Evolutionary conservation across 2,888 invertebrate species (phyloP).

Genomic region (Ophion ventricosus): DNA sequence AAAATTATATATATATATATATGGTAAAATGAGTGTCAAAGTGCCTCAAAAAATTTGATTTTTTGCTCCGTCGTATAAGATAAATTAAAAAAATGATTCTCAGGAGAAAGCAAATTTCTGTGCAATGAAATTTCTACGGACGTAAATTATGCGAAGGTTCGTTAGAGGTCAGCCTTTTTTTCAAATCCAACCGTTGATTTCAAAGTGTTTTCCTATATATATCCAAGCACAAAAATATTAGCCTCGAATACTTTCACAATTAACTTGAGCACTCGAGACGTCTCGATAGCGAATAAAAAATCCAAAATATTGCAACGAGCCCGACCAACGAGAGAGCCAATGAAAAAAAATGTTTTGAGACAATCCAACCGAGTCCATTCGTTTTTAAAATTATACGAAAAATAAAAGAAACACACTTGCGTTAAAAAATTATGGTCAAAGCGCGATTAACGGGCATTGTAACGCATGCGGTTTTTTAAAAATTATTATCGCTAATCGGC

Average conservation of each 20-base stretch:
- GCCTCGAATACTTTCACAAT: neutral
- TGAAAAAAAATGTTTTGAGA: neutral
- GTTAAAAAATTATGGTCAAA: constrained; percentile 6
- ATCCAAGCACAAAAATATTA: neutral
- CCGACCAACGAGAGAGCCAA: too few relatives aligned
- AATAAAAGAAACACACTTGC: constrained; percentile 5
- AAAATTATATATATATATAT: neutral
- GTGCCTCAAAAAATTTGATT: neutral
- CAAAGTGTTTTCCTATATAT: neutral
- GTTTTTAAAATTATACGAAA: constrained; percentile 1
- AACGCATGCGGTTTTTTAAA: constrained; percentile 27
- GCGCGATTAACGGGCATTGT: constrained; percentile 24
- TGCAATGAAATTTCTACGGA: too few relatives aligned
- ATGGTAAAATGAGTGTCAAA: neutral
- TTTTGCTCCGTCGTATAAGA: neutral
- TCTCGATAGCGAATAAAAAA: neutral
- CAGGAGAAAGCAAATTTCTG: too few relatives aligned
- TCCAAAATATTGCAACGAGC: neutral
- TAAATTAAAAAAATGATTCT: neutral
- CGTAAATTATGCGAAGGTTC: too few relatives aligned
- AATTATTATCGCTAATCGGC: constrained; percentile 2
- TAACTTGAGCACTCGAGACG: neutral
- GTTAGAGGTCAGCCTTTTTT: too few relatives aligned
- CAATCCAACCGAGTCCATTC: neutral
- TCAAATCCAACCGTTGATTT: neutral